These are phyloP conservation scores for Drosophila varians DNA, from an alignment of 1,140 invertebrate genomes.

Conservation along the genomic window DNA sequence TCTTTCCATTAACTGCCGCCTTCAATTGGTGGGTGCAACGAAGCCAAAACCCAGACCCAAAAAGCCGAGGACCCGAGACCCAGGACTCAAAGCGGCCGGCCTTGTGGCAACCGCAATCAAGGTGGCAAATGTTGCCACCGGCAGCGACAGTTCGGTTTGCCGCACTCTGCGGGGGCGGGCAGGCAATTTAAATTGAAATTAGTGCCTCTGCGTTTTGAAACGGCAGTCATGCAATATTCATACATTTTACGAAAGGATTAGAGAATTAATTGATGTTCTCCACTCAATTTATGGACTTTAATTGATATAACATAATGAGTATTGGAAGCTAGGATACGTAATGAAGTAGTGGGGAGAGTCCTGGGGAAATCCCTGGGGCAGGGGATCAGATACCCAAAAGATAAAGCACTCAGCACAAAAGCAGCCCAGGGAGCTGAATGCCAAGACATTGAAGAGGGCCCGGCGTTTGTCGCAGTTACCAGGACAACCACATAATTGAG, in stretches of 20 bases:
- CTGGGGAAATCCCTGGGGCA: background rate
- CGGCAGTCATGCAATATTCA: background rate
- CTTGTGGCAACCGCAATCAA: slow-evolving; percentile 49
- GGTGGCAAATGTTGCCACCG: slow-evolving; percentile 18
- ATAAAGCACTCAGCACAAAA: slow-evolving; percentile 18
- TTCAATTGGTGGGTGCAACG: background rate
- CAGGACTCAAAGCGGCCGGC: background rate
- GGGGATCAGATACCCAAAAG: slow-evolving; percentile 4
- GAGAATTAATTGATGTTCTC: background rate
- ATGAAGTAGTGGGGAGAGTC: background rate
- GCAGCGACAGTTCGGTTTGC: slow-evolving; percentile 55
- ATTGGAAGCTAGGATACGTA: too few relatives aligned
- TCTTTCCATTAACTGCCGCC: slow-evolving; percentile 17
- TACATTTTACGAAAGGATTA: background rate
- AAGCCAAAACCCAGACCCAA: background rate
- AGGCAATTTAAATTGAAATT: slow-evolving; percentile 58
- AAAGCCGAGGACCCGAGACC: background rate
- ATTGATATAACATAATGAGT: too few relatives aligned
- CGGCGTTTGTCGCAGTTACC: slow-evolving; percentile 57
- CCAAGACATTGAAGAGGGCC: background rate
- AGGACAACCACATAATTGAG: slow-evolving; percentile 70
- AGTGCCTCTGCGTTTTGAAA: slow-evolving; percentile 1
- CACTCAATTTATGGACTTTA: slow-evolving; percentile 7
- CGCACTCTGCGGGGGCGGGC: slow-evolving; percentile 21
- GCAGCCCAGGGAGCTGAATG: slow-evolving; percentile 6